phyloP scores from a whole-genome alignment of 2,797 vertebrate genomes.

The Scomberomorus guttatus region DNA sequence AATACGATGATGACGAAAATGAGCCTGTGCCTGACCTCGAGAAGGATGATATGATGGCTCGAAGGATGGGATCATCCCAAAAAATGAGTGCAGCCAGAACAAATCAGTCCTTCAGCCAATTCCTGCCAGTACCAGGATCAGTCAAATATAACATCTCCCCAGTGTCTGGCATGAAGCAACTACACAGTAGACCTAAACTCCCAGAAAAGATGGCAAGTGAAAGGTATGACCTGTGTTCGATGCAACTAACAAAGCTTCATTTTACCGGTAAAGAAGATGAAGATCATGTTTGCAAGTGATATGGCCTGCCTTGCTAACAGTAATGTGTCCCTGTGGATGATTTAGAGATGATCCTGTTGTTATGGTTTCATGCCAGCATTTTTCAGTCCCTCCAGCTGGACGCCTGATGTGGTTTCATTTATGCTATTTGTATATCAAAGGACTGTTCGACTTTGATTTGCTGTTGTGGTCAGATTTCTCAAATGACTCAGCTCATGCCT shows the following conservation, averaged over 20 bases:
- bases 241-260: conserved; percentile 38
- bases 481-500: background rate
- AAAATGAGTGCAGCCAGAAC: conserved; percentile 67
- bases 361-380: conserved; percentile 37
- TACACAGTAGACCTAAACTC: conserved; percentile 52
- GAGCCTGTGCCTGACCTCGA: conserved; percentile 70
- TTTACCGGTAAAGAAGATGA: conserved; percentile 12
- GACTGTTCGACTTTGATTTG: conserved; percentile 25
- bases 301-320: conserved; percentile 38
- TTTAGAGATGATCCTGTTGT: conserved; percentile 18
- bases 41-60: conserved; percentile 90
- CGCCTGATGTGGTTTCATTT: conserved; percentile 31
- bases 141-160: conserved; percentile 66
- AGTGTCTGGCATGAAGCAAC: conserved; percentile 54
- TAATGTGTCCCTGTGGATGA: background rate
- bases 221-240: conserved; percentile 68
- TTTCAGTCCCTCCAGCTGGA: conserved; percentile 32
- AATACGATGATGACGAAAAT: conserved; percentile 54
- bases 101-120: conserved; percentile 62
- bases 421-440: conserved; percentile 27
- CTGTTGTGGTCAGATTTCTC: conserved; percentile 5
- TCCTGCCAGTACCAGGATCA: conserved; percentile 82
- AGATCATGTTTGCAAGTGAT: conserved; percentile 1
- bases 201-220: conserved; percentile 51
- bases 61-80: conserved; percentile 81